These are phyloP conservation scores for Azorinus chamasolen DNA, from an alignment of 2,888 invertebrate genomes.

Conservation along the genomic window DNA sequence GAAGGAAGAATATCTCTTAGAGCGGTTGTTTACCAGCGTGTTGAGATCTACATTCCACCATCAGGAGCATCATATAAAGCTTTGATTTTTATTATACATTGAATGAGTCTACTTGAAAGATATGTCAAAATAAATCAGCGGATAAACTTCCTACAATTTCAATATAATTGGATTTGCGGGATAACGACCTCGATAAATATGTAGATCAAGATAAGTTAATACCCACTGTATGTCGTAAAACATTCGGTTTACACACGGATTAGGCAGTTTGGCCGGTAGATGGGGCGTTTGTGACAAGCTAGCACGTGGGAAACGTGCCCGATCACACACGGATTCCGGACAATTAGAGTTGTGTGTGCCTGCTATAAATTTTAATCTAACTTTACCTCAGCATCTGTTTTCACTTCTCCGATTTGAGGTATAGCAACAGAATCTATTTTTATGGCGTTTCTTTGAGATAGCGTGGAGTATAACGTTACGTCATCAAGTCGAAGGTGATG, in stretches of 20 bases:
- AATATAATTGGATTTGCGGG: conserved; percentile 41
- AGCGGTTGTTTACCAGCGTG: no score
- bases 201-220: conserved; percentile 23
- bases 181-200: conserved; percentile 28
- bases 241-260: conserved; percentile 18
- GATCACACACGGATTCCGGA: neutral
- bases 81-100: conserved; percentile 5
- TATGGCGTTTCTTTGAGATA: conserved; percentile 10
- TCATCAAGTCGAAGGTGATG: no score
- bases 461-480: no score
- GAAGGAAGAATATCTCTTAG: no score
- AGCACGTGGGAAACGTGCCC: conserved; percentile 20
- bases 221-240: conserved; percentile 17
- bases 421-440: conserved; percentile 21
- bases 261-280: conserved; percentile 10
- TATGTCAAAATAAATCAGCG: conserved; percentile 44
- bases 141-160: conserved; percentile 36
- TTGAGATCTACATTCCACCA: no score
- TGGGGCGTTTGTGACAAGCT: conserved; percentile 6
- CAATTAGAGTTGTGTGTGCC: no score
- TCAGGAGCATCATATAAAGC: no score
- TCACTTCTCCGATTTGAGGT: conserved; percentile 9
- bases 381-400: conserved; percentile 10
- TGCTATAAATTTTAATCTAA: no score
- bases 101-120: conserved; percentile 15